Conservation (phyloP, 2,113 vertebrate species). For the Pampusana beccarii region DNA sequence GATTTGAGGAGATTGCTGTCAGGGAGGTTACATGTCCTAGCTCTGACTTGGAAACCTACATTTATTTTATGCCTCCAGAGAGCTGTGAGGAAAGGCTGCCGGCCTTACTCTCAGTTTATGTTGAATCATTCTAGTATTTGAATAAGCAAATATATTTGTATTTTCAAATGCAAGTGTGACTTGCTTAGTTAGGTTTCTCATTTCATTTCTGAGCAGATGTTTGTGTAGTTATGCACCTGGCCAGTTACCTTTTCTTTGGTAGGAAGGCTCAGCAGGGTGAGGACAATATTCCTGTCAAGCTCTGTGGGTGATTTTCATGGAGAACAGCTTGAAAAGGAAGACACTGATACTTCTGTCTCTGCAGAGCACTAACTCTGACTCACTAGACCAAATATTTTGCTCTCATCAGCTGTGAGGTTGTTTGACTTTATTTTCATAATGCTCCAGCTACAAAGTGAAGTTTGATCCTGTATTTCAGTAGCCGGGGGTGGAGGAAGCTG, state of each 20-base stretch:
- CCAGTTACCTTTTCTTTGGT: not conserved
- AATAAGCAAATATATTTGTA: not conserved
- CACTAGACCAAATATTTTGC: not conserved
- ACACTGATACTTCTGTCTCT: not conserved
- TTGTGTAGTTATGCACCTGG: not conserved
- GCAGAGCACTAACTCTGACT: not conserved
- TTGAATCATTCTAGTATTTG: not conserved
- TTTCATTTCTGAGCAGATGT: conserved; percentile 11
- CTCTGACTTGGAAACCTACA: not conserved
- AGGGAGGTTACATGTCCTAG: not conserved
- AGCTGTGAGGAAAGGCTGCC: not conserved
- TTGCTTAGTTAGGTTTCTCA: not conserved
- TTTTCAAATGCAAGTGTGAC: not conserved
- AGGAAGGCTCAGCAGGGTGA: conserved; percentile 4
- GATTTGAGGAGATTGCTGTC: not conserved
- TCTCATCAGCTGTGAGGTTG: not conserved
- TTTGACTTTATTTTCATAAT: not conserved
- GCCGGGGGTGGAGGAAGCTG: not conserved
- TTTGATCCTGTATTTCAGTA: not conserved
- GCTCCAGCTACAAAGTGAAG: not conserved
- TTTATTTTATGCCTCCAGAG: not conserved
- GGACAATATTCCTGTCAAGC: not conserved
- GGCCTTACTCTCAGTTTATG: not conserved
- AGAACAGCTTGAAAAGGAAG: not conserved
- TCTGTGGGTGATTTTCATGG: not conserved